These are phyloP conservation scores for Phrynosoma platyrhinos DNA, from an alignment of 2,113 vertebrate genomes.

Conservation along the genomic window DNA sequence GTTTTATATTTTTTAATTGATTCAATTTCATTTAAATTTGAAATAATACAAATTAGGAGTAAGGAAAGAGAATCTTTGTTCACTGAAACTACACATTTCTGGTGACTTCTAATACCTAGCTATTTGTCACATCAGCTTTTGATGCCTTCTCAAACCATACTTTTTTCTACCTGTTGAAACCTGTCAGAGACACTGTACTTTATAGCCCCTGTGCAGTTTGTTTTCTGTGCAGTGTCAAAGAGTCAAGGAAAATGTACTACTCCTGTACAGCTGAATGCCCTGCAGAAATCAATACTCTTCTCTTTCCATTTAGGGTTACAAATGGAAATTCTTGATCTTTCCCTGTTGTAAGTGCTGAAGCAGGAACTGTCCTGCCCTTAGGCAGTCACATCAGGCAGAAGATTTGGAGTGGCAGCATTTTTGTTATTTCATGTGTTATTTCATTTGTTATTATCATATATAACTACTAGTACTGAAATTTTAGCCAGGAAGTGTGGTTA, in stretches of 20 bases:
- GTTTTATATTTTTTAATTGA: no score
- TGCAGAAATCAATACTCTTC: not conserved
- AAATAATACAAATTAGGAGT: not conserved
- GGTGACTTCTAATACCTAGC: not conserved
- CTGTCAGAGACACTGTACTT: slow-evolving; percentile 17
- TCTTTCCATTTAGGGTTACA: slow-evolving; percentile 8
- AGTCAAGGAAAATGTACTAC: not conserved
- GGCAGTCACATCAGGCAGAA: not conserved
- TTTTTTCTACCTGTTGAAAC: not conserved
- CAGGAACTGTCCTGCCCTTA: no score
- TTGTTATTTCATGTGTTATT: no score
- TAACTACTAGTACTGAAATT: no score
- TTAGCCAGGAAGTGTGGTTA: no score
- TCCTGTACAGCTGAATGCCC: fast-evolving
- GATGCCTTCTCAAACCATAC: slow-evolving; percentile 19
- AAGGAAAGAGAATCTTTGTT: slow-evolving; percentile 12
- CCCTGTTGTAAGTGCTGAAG: not conserved
- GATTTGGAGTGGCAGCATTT: not conserved
- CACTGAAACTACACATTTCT: slow-evolving; percentile 43
- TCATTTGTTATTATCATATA: no score
- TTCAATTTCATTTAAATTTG: not conserved
- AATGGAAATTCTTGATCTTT: slow-evolving; percentile 14
- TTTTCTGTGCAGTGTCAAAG: slow-evolving; percentile 35
- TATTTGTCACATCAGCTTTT: not conserved
- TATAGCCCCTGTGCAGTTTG: not conserved